Evolutionary conservation across 2,113 vertebrate genomes (phyloP), one percentile per base, ranked within the genome.

Genomic region (Sigmodon hispidus): DNA sequence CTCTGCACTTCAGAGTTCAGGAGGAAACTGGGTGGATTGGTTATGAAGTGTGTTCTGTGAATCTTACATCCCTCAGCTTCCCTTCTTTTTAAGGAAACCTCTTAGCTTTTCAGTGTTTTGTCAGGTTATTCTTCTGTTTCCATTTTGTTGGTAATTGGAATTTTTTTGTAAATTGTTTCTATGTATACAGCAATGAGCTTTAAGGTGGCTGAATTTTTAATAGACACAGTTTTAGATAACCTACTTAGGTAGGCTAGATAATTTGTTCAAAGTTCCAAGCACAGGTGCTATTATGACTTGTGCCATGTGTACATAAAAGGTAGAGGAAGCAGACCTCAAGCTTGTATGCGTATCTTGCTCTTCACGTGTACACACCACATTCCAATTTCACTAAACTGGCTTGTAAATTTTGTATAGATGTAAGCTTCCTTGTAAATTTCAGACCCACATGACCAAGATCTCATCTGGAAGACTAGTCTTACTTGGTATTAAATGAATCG

Each of bases 151-250:
- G 21, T 70, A 31, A 84, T 77, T 90, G 81, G 61, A 29, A 24
- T 57, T 92, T 94, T 70, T 59, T 83, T 80, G 29, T 94, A 67
- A 90, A 80, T 9, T 45, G 55, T 45, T 87, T 96, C 59, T 31
- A 7, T 34, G 12, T 52, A 57, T 84, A 93, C 92, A 75, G 3
- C 2, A 87, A 4, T 70, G 26, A 65, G 3, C 3, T 94, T 79
- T 34, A 81, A 61, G 21, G 48, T 92, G 70, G 10, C n/a, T 89
- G 15, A 34, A 86, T 95, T 95, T 87, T n/a, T 2, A 80, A 12
- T 69, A 87, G 15, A 9, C 22, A 45, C 48, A 61, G 57, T 50
- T 72, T 93, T 73, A 89, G 50, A 48, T 59, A 81, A 59, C 86
- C 89, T 90, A 81, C 16, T 92, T 72, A 11, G 19, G 5, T 75